These are phyloP conservation scores for Linepithema humile DNA, from an alignment of 1,140 invertebrate species.

Conservation along the genomic window DNA sequence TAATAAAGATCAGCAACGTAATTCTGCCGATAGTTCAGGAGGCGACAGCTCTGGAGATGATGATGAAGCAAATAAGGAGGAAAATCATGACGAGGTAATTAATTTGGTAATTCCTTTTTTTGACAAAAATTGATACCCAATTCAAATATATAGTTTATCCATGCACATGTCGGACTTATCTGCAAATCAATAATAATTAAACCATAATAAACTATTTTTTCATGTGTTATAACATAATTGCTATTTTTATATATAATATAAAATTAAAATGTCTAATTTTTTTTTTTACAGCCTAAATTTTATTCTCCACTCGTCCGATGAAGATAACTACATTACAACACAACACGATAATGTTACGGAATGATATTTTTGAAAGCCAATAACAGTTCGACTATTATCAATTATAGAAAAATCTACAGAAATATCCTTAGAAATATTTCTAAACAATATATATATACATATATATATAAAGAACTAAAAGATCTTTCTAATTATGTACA, in stretches of 20 bases:
- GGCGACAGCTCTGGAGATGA: constrained; percentile 93
- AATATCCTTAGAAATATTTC: constrained; percentile 60
- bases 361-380: constrained; percentile 66
- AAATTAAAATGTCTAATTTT: constrained; percentile 38
- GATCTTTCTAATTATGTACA: constrained; percentile 41
- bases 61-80: constrained; percentile 87
- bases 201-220: constrained; percentile 5
- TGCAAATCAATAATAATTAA: neutral
- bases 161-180: neutral
- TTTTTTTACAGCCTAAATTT: constrained; percentile 81
- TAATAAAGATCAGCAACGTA: constrained; percentile 82
- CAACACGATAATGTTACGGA: constrained; percentile 55
- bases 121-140: neutral
- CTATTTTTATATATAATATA: constrained; percentile 12
- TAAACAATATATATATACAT: no score
- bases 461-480: no score
- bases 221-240: neutral
- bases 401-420: constrained; percentile 51
- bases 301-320: constrained; percentile 81
- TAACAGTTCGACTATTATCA: constrained; percentile 49
- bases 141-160: neutral
- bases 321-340: constrained; percentile 62
- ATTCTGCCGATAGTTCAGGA: constrained; percentile 89
- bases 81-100: constrained; percentile 88
- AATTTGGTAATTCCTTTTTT: neutral